Conservation (phyloP, 2,888 invertebrate species). For the Phasia obesa region DNA sequence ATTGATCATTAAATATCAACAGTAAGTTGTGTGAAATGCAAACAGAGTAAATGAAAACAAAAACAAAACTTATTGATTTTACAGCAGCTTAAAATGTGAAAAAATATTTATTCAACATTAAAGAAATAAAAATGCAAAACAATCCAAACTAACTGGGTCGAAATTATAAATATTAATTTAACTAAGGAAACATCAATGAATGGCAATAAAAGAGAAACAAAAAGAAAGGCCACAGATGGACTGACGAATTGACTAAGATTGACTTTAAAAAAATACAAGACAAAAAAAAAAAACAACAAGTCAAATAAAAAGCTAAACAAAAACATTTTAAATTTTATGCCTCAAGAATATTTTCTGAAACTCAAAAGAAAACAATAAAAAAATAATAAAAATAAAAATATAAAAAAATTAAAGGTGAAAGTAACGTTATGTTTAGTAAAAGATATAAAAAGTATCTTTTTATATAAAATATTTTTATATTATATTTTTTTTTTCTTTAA, state of each 20-base stretch:
- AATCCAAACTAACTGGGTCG: conserved; percentile 58
- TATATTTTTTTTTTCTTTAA: background rate
- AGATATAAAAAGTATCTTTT: conserved; percentile 46
- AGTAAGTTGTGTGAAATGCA: conserved; percentile 26
- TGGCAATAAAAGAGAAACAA: conserved; percentile 6
- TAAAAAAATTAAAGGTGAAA: conserved; percentile 58
- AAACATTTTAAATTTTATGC: conserved; percentile 41
- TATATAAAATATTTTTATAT: background rate
- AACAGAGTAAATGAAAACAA: background rate
- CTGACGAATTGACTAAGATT: conserved; percentile 7
- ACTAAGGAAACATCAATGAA: conserved; percentile 3
- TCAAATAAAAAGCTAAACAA: conserved; percentile 21
- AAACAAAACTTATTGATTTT: conserved; percentile 4
- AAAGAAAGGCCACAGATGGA: conserved; percentile 4
- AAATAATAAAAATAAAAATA: conserved; percentile 15
- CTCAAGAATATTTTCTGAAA: conserved; percentile 67
- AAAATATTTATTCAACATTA: conserved; percentile 39
- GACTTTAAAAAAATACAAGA: background rate
- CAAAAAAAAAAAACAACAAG: conserved; percentile 30
- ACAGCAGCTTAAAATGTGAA: conserved; percentile 15
- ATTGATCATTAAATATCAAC: conserved; percentile 28
- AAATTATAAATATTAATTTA: conserved; percentile 52
- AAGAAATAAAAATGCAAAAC: conserved; percentile 24
- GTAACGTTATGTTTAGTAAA: conserved; percentile 40
- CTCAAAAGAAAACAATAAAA: conserved; percentile 32